phyloP scores from a whole-genome alignment of 2,797 vertebrate genomes.

The Atherinosoma microstoma region DNA sequence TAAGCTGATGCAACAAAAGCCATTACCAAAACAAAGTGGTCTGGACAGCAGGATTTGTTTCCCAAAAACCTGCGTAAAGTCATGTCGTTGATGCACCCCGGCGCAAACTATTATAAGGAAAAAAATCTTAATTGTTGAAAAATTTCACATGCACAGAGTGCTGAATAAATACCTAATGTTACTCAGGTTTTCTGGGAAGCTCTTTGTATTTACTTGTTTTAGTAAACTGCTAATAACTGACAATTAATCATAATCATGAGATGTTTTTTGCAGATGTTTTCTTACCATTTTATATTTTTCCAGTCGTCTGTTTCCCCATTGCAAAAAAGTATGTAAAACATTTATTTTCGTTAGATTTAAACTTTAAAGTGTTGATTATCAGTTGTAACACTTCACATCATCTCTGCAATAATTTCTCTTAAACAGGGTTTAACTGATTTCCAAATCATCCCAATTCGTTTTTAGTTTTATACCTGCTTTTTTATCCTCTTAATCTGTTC shows the following conservation, averaged over 20 bases:
- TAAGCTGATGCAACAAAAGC: neutral
- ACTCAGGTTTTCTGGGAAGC: no score
- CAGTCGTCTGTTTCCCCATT: neutral
- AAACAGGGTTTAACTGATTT: neutral
- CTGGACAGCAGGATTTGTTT: neutral
- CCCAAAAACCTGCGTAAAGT: neutral
- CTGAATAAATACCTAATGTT: no score
- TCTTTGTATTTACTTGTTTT: neutral
- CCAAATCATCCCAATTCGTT: neutral
- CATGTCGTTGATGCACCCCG: neutral
- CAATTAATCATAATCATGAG: neutral
- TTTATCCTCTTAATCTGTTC: neutral
- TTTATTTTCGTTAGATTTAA: neutral
- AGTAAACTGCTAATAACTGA: neutral
- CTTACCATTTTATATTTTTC: neutral
- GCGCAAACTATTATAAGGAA: neutral
- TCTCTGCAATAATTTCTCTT: neutral
- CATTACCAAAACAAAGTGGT: neutral
- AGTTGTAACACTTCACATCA: neutral
- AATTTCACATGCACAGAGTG: neutral
- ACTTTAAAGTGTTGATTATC: neutral
- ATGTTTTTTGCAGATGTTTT: neutral
- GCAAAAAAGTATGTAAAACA: neutral
- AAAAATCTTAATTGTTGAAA: neutral
- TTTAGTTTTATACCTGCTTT: neutral